Base-by-base conservation (phyloP, 2,888 invertebrate species). In the Synergus laeviventris region DNA sequence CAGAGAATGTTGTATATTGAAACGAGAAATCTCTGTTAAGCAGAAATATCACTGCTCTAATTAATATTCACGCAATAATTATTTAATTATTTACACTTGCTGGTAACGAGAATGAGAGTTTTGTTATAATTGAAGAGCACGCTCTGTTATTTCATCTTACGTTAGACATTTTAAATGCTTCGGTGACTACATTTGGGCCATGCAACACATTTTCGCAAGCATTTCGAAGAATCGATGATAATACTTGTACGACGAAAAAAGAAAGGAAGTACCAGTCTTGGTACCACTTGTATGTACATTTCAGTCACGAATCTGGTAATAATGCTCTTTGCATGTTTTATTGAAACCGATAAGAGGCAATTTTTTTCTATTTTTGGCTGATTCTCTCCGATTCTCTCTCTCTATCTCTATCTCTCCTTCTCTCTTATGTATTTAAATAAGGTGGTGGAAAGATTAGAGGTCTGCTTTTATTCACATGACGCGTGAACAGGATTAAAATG, bases 1-100 rank as follows among this genome's bases (percentile, higher is more conserved):
- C 42, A 66, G 66, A n/a, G 24, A 42, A 8, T 70, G 31, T 49
- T 70, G 49, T 70, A 70, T 49, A 70, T 49, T 49, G 4, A 31
- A 70, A 31, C 24, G 24, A 70, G 49, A 70, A 49, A 49, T 62
- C 62, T 39, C 11, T 24, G 16, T 14, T 38, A 18, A 9, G 18
- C 39, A 62, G 38, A 62, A 62, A 62, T 38, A 9, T 39, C 38
- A 39, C 16, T 62, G 18, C 39, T 61, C 5, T 16, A 36, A 38
- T 62, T 62, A 59, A 59, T 24, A 18, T 59, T n/a, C 59, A 59
- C 21, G 11, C 31, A 31, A 31, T 5, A 31, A 5, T n/a, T n/a
- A n/a, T n/a, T n/a, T n/a, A n/a, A 31, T 31, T 31, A 31, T 31
- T 4, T 31, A 31, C 31, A 31, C 31, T 31, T 31, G 31, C 31